These are phyloP conservation scores for Ichneumoninae sp. DNA, from an alignment of 2,888 invertebrate species.

Conservation along the genomic window DNA sequence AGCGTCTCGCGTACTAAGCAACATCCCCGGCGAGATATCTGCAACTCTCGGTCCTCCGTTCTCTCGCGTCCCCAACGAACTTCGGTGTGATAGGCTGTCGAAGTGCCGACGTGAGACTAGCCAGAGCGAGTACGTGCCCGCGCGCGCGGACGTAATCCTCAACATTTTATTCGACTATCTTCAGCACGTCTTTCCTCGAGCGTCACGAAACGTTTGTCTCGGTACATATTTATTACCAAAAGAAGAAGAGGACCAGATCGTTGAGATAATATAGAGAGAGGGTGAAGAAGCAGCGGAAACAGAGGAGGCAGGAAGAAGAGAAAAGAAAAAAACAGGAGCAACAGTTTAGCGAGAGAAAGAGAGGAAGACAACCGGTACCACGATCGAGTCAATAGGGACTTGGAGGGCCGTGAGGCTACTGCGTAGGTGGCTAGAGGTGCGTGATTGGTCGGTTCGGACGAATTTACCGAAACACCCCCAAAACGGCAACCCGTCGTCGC, in stretches of 20 bases:
- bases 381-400: conserved; percentile 80
- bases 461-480: conserved; percentile 83
- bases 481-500: conserved; percentile 84
- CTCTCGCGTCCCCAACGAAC: neutral
- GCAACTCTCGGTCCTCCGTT: conserved; percentile 19
- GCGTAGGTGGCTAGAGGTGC: conserved; percentile 76
- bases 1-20: neutral
- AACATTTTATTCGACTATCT: neutral
- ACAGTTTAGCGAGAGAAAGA: conserved; percentile 22
- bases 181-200: conserved; percentile 28
- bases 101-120: neutral
- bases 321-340: neutral
- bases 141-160: neutral
- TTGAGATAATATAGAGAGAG: neutral
- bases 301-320: neutral
- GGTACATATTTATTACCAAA: conserved; percentile 20
- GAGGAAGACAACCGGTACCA: conserved; percentile 73
- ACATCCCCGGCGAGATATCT: neutral
- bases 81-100: conserved; percentile 29
- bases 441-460: conserved; percentile 81
- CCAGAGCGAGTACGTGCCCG: neutral
- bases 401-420: conserved; percentile 79
- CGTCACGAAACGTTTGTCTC: neutral
- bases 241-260: conserved; percentile 59
- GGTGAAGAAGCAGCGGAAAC: neutral